Conservation (phyloP, 2,113 vertebrate species). For the Ursus arctos region DNA sequence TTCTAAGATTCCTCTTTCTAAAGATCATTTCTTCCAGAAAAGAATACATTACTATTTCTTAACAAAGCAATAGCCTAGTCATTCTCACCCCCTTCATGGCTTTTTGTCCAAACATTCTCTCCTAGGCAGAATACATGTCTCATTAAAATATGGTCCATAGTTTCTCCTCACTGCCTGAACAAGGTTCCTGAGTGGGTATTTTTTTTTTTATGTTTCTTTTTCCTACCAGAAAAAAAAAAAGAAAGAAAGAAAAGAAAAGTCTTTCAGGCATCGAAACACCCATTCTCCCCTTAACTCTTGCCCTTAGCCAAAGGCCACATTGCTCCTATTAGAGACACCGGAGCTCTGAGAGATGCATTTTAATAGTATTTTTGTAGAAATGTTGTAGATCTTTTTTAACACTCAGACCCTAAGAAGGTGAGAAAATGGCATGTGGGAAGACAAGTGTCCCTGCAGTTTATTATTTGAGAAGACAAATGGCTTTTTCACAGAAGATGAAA, state of each 20-base stretch:
- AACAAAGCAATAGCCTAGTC: neutral
- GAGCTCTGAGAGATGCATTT: neutral
- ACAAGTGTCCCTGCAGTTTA: constrained; percentile 8
- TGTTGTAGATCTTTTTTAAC: constrained; percentile 31
- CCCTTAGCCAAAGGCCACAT: neutral
- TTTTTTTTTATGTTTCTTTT: neutral
- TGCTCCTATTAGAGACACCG: neutral
- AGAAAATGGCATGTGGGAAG: constrained; percentile 46
- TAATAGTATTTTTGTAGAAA: constrained; percentile 52
- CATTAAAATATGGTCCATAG: constrained; percentile 9
- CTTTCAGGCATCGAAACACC: neutral
- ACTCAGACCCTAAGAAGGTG: constrained; percentile 22
- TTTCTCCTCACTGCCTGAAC: neutral
- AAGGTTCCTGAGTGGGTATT: neutral
- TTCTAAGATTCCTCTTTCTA: constrained; percentile 33
- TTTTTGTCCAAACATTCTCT: constrained; percentile 38
- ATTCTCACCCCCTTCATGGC: neutral
- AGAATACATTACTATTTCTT: constrained; percentile 19
- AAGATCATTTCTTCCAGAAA: neutral
- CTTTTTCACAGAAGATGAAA: constrained; percentile 64
- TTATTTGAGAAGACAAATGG: constrained; percentile 66
- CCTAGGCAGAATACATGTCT: constrained; percentile 5
- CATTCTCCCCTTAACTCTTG: neutral
- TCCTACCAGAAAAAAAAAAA: no score
- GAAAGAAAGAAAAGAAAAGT: neutral